Base-by-base conservation (phyloP, 2,888 invertebrate species). In the Synergus umbraculus region DNA sequence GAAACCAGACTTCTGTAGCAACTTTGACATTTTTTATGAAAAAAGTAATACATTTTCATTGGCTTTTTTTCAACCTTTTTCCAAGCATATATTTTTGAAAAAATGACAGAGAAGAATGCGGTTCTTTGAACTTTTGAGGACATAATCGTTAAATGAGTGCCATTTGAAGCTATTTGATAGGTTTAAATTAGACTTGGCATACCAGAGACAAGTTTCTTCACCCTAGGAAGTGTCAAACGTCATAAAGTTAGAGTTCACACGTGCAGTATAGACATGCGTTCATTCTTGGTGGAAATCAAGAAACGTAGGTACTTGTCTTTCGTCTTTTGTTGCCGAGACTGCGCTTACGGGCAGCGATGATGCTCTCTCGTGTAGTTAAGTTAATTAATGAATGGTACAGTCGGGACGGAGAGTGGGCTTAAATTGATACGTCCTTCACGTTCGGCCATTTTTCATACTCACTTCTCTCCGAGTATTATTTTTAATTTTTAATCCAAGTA, bases 301-400 rank as follows among this genome's bases (percentile, higher is more conserved):
- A 76, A 87, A 86, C 85, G 83, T 82, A 86, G 85, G 83, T 82
- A 81, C 83, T 86, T 86, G 85, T 86, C 86, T 87, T 88, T 86
- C 87, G 85, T 86, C 84, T 87, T 84, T 49, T 69, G 49, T 29
- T 49, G 22, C 83, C 83, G 86, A 86, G 84, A 86, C 81, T 87
- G 84, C 87, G 85, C 87, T 88, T 88, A 87, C 85, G 86, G 84
- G 84, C 86, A 81, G 88, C 86, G 86, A 90, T 88, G 89, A 90
- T 91, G 90, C 88, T 87, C 87, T 86, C 90, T 89, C 89, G 88
- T 89, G 88, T 91, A 89, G 91, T 92, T 92, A 91, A 91, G 89
- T 91, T 91, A 91, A 92, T 92, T 92, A 92, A 92, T 90, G 91
- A 91, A 92, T 90, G 90, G 90, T 90, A 90, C 89, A 90, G 91